These are phyloP conservation scores for Platygyra sinensis DNA, from an alignment of 64 coral and sea anemone species.

Conservation along the genomic window DNA sequence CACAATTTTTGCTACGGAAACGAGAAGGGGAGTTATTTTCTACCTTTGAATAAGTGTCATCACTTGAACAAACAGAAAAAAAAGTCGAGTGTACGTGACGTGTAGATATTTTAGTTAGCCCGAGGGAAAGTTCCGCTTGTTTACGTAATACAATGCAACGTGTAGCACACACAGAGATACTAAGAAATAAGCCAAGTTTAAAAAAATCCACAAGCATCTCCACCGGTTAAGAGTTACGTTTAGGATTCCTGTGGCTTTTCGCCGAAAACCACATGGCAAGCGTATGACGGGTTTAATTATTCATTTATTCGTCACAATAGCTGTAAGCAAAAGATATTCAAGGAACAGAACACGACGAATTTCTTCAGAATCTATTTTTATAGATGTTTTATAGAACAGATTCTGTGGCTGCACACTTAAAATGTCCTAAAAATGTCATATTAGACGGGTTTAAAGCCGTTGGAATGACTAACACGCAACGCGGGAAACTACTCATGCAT, in stretches of 20 bases:
- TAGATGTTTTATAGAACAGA: neutral
- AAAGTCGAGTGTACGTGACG: too few species aligned
- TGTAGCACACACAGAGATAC: neutral
- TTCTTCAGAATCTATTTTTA: neutral
- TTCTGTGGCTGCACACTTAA: neutral
- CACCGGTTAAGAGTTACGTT: neutral
- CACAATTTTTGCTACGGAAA: too few species aligned
- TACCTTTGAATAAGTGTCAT: too few species aligned
- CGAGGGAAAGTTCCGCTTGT: neutral
- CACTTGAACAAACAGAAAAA: too few species aligned
- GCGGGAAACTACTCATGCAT: conserved; percentile 31
- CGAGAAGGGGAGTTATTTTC: too few species aligned
- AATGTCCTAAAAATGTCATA: too few species aligned
- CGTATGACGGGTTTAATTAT: neutral
- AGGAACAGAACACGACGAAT: neutral
- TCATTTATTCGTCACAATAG: neutral
- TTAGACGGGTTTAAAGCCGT: neutral
- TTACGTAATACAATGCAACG: neutral
- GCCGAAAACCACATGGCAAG: neutral
- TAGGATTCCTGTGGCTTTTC: conserved; percentile 5
- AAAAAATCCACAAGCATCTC: neutral
- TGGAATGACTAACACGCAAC: neutral
- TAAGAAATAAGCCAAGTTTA: neutral
- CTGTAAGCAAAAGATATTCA: neutral
- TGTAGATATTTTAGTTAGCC: neutral